Base-by-base conservation (phyloP, 2,113 vertebrate genomes). In the Sapajus apella region DNA sequence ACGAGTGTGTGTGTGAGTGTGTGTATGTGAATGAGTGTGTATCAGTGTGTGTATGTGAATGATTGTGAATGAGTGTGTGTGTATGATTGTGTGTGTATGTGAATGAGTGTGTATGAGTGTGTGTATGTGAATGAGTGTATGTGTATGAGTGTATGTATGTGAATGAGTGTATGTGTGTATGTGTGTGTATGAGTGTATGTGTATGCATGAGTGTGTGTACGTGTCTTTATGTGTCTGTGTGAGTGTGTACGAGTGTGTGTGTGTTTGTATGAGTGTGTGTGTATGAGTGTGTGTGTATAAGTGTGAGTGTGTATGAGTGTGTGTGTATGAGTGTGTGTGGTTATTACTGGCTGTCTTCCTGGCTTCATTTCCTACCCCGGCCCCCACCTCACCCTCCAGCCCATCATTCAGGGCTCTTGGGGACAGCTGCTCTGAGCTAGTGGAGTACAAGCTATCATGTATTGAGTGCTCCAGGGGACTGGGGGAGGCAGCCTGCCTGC, bases 221-320 rank as follows among this genome's bases (percentile, higher is more conserved):
- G 10, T 61, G 58, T 25, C 9, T 58, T 6, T 23, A 17, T 25
- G 23, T 58, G 9, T 11, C 10, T 61, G 25, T 61, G 5, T 61
- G 8, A 61, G 25, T 2, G 11, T 61, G 11, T 56, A 13, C 3
- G 58, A 27, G 58, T 61, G 11, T 61, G 25, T 56, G 18, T 18
- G 6, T 58, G 3, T 52, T 40, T 40, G 23, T 11, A 8, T 30
- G 25, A 8, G 0, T 8, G 25, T 23, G 16, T 5, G 17, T 18
- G 1, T 9, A 0, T 8, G 25, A 17, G 16, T 5, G 17, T 18
- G 1, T 9, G 45, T 6, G 8, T 45, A 8, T 45, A 35, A 18
- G 68, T n/a, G 47, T 20, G 47, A 0, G n/a, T 11, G 23, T 73
- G 37, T 43, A 32, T 32, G 40, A 6, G 82, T 52, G n/a, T 5